Evolutionary conservation across 2,888 invertebrate genomes (phyloP), one percentile per base, ranked within the genome.

Genomic region (Ptycholaimellus sp.): DNA sequence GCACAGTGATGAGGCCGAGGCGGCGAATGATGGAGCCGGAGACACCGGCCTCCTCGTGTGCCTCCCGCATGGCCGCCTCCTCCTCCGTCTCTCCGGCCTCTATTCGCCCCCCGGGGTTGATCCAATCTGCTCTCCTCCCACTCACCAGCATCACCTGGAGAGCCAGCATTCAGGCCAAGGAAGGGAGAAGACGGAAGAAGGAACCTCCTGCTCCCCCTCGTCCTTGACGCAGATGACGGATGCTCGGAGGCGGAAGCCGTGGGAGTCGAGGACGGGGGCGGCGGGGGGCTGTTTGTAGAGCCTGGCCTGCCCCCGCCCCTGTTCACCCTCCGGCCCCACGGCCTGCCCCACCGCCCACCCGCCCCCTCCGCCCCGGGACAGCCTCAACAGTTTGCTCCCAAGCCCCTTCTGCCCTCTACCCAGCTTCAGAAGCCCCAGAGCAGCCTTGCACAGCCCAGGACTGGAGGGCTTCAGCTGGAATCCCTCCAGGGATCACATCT

Each of bases 81-180:
- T 74, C 73, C 23, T 81, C 74, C 55, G 80, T 79, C 52, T 87
- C 83, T 16, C 56, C 48, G 0, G 83, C 83, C 61, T 87, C 87
- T 37, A 87, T 76, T 30, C 87, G 87, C 31, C 87, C 87, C 40
- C 87, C 87, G 37, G 87, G 87, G 48, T 87, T 80, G 52, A 87
- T 79, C 85, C 85, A 87, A 58, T 76, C 72, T 59, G 82, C 80
- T 49, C 80, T 71, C 45, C 81, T 83, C 44, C 82, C 82, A 47
- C 82, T 79, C 60, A 87, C 85, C 59, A 87, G 65, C 47, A 87
- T 69, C 50, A 87, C 79, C 87, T 87, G 53, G 23, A 40, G 27
- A 38, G 14, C 17, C 6, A 16, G 7, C 9, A 17, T 9, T 17
- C 5, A 6, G 7, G 16, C 41, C 13, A 28, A 30, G 33, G 7